A percentile compares a stretch with the other conserved stretches of the same genome.
phyloP scores from a whole-genome alignment of 2,797 vertebrate genomes.

The Cyclura pinguis region DNA sequence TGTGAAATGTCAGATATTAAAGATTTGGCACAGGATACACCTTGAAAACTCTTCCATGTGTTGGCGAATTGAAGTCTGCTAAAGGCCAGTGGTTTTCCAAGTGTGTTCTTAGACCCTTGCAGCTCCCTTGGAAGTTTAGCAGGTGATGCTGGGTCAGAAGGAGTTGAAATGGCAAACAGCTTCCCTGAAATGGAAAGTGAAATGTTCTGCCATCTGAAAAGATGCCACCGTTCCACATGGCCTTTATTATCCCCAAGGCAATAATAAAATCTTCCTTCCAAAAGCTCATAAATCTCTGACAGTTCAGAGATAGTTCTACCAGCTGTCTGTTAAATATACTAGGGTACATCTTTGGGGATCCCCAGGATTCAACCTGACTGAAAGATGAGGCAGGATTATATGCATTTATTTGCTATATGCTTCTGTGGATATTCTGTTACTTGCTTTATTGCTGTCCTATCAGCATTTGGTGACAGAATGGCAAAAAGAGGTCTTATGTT shows the following conservation, averaged over 20 bases:
- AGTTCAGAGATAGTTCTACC: background rate
- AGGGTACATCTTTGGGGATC: background rate
- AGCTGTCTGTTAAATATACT: background rate
- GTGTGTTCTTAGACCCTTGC: background rate
- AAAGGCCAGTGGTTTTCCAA: background rate
- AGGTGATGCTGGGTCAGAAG: background rate
- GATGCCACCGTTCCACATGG: too few relatives aligned
- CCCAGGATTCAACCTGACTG: background rate
- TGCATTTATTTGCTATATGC: background rate
- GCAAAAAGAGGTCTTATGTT: too few relatives aligned
- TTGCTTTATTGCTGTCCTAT: background rate
- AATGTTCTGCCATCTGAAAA: background rate
- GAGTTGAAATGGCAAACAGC: background rate
- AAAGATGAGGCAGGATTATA: background rate
- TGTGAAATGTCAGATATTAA: conserved; percentile 6
- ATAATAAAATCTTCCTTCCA: background rate
- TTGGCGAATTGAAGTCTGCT: background rate
- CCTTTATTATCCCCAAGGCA: background rate
- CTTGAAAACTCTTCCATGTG: too few relatives aligned
- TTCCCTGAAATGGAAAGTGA: background rate
- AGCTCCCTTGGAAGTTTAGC: background rate
- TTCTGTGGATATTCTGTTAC: too few relatives aligned
- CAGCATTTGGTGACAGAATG: background rate
- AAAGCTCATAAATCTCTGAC: background rate
- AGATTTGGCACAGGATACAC: background rate